These are phyloP conservation scores for Drosophila hydei DNA, from an alignment of 1,140 invertebrate genomes.

Conservation along the genomic window DNA sequence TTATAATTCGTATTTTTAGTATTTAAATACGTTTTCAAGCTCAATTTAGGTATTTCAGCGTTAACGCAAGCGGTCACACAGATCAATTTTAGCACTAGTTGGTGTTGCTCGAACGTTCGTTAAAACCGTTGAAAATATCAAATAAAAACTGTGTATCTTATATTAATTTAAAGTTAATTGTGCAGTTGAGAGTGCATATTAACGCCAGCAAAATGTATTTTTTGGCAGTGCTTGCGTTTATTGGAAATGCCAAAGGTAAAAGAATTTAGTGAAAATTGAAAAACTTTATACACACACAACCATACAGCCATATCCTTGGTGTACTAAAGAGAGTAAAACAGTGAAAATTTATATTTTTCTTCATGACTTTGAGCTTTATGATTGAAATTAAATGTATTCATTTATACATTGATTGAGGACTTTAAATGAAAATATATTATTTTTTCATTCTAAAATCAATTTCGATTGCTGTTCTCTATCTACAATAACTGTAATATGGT, in stretches of 20 bases:
- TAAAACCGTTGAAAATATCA: conserved; percentile 74
- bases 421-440: conserved; percentile 22
- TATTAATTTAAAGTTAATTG: conserved; percentile 42
- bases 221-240: conserved; percentile 78
- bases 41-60: background rate
- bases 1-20: background rate
- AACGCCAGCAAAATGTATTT: conserved; percentile 68
- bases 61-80: conserved; percentile 30
- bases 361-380: background rate
- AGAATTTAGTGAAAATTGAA: conserved; percentile 51
- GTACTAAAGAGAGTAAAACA: conserved; percentile 37
- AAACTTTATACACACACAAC: conserved; percentile 73
- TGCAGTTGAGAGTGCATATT: conserved; percentile 51
- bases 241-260: conserved; percentile 81
- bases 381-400: conserved; percentile 14
- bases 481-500: conserved; percentile 77
- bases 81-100: conserved; percentile 56
- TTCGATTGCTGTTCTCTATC: conserved; percentile 58
- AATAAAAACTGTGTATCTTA: conserved; percentile 48
- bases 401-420: conserved; percentile 4
- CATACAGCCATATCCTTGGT: conserved; percentile 57
- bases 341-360: conserved; percentile 33
- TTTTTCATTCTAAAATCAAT: conserved; percentile 64
- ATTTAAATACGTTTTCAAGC: background rate
- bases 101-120: conserved; percentile 72